Conservation (phyloP, 2,888 invertebrate species). For the Carabus problematicus region DNA sequence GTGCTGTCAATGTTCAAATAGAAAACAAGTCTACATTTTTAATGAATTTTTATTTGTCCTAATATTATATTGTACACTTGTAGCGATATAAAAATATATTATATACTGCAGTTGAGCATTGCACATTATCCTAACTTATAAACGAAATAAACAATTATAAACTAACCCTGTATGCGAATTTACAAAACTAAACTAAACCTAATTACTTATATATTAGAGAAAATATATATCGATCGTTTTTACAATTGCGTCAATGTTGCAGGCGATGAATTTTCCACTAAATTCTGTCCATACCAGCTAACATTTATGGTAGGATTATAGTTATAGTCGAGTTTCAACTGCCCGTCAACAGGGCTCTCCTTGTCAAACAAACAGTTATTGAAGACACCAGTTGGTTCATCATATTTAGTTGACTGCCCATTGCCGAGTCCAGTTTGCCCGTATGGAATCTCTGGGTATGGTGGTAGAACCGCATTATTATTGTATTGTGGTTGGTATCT, state of each 20-base stretch:
- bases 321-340: slow-evolving; percentile 42
- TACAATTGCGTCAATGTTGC: slow-evolving; percentile 43
- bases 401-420: slow-evolving; percentile 9
- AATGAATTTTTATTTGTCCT: not conserved
- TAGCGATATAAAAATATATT: not conserved
- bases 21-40: not conserved
- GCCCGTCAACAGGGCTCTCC: slow-evolving; percentile 23
- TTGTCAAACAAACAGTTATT: slow-evolving; percentile 35
- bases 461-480: slow-evolving; percentile 22
- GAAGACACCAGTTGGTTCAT: slow-evolving; percentile 6
- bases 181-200: slow-evolving; percentile 1
- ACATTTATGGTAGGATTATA: slow-evolving; percentile 46
- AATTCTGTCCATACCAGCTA: slow-evolving; percentile 46
- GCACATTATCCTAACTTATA: not conserved
- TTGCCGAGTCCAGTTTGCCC: slow-evolving; percentile 8
- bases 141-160: not conserved
- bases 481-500: slow-evolving; percentile 10
- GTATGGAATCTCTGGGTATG: slow-evolving; percentile 25
- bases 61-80: not conserved
- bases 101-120: not conserved
- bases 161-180: not conserved
- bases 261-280: slow-evolving; percentile 23
- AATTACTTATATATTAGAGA: not conserved
- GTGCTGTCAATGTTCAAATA: not conserved
- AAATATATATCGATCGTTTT: slow-evolving; percentile 18